A percentile compares a stretch with the other conserved stretches of the same genome.
Evolutionary conservation across 1,140 invertebrate species (phyloP).

Genomic region (Oryzaephilus surinamensis): DNA sequence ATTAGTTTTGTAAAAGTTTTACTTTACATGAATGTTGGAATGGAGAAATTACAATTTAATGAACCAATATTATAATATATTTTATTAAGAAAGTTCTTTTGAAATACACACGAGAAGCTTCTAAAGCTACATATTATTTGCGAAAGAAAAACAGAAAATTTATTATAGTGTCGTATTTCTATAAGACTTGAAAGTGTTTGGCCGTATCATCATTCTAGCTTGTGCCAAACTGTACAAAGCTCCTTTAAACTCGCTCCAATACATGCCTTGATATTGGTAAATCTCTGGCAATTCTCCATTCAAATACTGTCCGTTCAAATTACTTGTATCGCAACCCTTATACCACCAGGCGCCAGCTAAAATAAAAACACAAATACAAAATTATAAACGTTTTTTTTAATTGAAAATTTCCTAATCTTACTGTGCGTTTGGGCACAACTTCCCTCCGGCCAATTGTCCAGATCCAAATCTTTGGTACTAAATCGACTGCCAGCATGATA

Average conservation of each 20-base stretch:
- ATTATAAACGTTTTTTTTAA: background rate
- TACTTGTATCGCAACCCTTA: conserved; percentile 45
- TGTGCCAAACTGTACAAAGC: conserved; percentile 42
- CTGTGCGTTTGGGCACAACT: conserved; percentile 54
- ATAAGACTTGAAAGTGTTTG: too few species aligned
- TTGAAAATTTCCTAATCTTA: too few species aligned
- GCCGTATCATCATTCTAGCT: conserved; percentile 47
- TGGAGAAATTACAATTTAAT: too few species aligned
- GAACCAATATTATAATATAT: too few species aligned
- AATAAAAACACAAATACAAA: conserved; percentile 17
- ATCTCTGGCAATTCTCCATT: conserved; percentile 41
- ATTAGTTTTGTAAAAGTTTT: too few species aligned
- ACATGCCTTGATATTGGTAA: conserved; percentile 44
- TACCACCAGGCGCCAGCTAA: conserved; percentile 58
- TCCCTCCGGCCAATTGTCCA: conserved; percentile 58
- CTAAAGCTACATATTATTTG: too few species aligned
- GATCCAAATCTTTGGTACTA: conserved; percentile 47
- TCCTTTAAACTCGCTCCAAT: conserved; percentile 50
- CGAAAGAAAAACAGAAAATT: too few species aligned
- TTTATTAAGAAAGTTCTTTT: too few species aligned
- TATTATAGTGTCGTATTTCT: too few species aligned
- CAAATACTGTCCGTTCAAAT: conserved; percentile 49
- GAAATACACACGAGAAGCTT: too few species aligned
- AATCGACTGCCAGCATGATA: conserved; percentile 4
- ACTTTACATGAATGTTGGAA: too few species aligned